These are phyloP conservation scores for Nezara viridula DNA, from an alignment of 2,888 invertebrate genomes.

Conservation along the genomic window DNA sequence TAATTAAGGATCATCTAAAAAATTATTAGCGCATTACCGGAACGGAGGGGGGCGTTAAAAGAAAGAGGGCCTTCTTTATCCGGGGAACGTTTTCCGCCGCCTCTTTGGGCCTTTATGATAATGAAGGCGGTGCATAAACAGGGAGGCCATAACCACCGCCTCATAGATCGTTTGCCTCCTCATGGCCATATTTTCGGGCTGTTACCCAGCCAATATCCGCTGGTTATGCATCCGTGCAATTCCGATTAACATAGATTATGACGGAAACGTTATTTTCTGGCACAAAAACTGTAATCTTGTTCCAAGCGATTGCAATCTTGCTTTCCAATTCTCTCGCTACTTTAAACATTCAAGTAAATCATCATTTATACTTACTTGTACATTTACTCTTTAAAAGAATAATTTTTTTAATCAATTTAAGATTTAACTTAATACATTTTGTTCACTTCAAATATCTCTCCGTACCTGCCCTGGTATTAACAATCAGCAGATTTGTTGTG, in stretches of 20 bases:
- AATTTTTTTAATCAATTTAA: too few relatives aligned
- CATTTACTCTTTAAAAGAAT: too few relatives aligned
- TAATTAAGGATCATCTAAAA: conserved; percentile 59
- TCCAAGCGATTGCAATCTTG: neutral
- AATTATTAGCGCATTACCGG: conserved; percentile 54
- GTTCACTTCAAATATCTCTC: too few relatives aligned
- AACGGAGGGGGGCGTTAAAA: conserved; percentile 37
- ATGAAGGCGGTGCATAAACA: conserved; percentile 51
- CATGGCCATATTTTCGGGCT: conserved; percentile 37
- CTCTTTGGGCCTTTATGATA: conserved; percentile 41
- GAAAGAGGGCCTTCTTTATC: conserved; percentile 34
- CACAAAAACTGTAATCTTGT: neutral
- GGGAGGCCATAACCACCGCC: conserved; percentile 39
- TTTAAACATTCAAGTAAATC: neutral
- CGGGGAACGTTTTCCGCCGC: neutral
- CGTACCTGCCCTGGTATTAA: too few relatives aligned
- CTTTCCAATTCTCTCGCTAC: neutral
- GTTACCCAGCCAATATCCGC: conserved; percentile 32
- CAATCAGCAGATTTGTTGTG: too few relatives aligned
- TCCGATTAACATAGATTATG: conserved; percentile 13
- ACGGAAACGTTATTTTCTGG: neutral
- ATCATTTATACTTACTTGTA: neutral
- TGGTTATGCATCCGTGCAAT: neutral
- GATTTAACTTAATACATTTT: too few relatives aligned
- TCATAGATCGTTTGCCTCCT: neutral